Conservation (phyloP, 2,888 invertebrate species). For the Drosophila macrospina region DNA sequence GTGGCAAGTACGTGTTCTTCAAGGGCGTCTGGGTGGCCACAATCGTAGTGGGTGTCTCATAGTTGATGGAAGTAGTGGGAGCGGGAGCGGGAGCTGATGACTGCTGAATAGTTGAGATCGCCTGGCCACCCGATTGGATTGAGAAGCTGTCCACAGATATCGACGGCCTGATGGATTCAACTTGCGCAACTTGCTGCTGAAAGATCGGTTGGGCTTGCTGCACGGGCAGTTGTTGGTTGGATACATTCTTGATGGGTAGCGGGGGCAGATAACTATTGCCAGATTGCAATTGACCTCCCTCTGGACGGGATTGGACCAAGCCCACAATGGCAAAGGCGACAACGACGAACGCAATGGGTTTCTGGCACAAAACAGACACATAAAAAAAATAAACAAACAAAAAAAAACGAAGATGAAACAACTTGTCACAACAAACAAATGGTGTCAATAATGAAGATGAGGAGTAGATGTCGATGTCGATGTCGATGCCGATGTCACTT, state of each 20-base stretch:
- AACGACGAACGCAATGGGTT: constrained; percentile 56
- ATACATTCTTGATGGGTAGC: constrained; percentile 36
- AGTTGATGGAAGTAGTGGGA: constrained; percentile 39
- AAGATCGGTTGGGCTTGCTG: constrained; percentile 39
- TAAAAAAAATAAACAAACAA: neutral
- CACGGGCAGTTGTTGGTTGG: constrained; percentile 38
- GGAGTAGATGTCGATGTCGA: neutral
- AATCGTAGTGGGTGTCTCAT: constrained; percentile 47
- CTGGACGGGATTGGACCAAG: constrained; percentile 59
- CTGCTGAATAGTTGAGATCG: constrained; percentile 25
- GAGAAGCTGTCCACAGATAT: constrained; percentile 74
- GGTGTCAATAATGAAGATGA: constrained; percentile 2
- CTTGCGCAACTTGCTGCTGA: constrained; percentile 39
- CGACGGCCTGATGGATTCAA: constrained; percentile 74
- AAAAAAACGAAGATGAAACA: neutral
- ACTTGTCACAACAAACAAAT: constrained; percentile 24
- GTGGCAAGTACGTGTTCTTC: constrained; percentile 38
- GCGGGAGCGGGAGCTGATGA: constrained; percentile 3
- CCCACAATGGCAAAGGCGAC: constrained; percentile 50
- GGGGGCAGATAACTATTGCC: constrained; percentile 66
- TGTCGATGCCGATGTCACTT: constrained; percentile 9
- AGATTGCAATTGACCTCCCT: constrained; percentile 55
- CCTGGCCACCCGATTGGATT: constrained; percentile 49
- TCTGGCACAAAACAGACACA: constrained; percentile 52
- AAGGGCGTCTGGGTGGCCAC: constrained; percentile 46